These are phyloP conservation scores for Coenonympha arcania DNA, from an alignment of 2,888 invertebrate species.

Conservation along the genomic window DNA sequence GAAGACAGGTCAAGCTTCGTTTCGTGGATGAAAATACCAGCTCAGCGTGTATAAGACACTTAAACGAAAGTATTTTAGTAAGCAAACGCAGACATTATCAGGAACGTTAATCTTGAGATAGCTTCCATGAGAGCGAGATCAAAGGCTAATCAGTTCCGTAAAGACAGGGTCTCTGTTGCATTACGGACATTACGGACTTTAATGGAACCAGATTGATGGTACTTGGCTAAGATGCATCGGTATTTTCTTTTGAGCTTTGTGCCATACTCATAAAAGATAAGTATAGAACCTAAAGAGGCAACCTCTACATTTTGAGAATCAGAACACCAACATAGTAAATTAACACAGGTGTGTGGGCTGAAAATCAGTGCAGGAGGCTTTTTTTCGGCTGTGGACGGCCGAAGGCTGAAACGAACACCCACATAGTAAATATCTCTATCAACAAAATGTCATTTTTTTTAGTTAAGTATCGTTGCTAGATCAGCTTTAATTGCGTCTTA, in stretches of 20 bases:
- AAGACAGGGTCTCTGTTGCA: neutral
- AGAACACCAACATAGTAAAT: no score
- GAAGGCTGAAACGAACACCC: no score
- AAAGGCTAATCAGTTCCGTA: slow-evolving; percentile 1
- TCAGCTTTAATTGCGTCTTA: no score
- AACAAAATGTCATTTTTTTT: no score
- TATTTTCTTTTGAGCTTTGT: neutral
- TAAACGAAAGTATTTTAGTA: neutral
- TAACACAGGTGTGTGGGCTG: no score
- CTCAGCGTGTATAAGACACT: no score
- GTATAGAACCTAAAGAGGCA: neutral
- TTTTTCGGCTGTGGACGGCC: no score
- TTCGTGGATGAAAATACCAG: no score
- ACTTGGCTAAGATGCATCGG: slow-evolving; percentile 4
- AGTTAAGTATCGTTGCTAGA: no score
- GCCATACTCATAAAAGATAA: neutral
- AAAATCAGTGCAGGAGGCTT: no score
- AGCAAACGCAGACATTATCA: neutral
- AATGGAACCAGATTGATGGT: slow-evolving; percentile 1
- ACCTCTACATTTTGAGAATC: neutral
- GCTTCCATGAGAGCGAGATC: neutral
- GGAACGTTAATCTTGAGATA: neutral
- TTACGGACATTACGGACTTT: neutral
- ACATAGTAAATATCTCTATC: no score
- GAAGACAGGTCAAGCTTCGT: no score